Evolutionary conservation across 1,140 invertebrate genomes (phyloP), one percentile per base, ranked within the genome.

Genomic region (Drosophila repletoides): DNA sequence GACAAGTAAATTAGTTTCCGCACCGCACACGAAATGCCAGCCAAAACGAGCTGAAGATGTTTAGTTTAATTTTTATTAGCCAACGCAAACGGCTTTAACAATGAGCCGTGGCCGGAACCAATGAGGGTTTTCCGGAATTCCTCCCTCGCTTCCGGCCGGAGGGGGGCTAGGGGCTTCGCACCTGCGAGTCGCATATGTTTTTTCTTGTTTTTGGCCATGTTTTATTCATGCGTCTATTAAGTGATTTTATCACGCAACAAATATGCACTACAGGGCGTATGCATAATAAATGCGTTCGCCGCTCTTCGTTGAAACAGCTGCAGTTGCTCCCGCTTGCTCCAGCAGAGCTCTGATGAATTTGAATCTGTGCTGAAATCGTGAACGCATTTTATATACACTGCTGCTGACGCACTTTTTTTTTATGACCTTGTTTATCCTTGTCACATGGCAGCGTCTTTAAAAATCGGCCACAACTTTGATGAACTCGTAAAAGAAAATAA

Each of bases 371-470:
- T 55, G 24, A 63, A 60, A 60, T 71, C 68, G 66, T 59, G 52
- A 40, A 31, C 63, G 49, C 60, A 64, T 66, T 71, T 71, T 59
- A 70, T 56, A 58, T 49, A 31, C 46, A n/a, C 61, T 33, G 31
- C 48, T 40, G 10, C 45, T 21, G 49, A n/a, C n/a, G n/a, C n/a
- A n/a, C 10, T 66, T 68, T 64, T 55, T 79, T 56, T 84, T 74
- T 84, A 84, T 75, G 80, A 72, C 80, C 79, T 86, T 86, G 79
- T 84, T 84, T 84, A 84, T 84, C 80, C 80, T 58, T 79, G 79
- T 84, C 79, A 79, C 79, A 79, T 79, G 75, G 66, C 58, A 34
- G 46, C 63, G 41, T 74, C 69, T 65, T 86, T 84, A 71, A 84
- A 74, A 71, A 79, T 56, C 74, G 60, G 22, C 61, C 72, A 72